phyloP scores from a whole-genome alignment of 2,113 vertebrate species.

The Hypocryptadius cinnamomeus region DNA sequence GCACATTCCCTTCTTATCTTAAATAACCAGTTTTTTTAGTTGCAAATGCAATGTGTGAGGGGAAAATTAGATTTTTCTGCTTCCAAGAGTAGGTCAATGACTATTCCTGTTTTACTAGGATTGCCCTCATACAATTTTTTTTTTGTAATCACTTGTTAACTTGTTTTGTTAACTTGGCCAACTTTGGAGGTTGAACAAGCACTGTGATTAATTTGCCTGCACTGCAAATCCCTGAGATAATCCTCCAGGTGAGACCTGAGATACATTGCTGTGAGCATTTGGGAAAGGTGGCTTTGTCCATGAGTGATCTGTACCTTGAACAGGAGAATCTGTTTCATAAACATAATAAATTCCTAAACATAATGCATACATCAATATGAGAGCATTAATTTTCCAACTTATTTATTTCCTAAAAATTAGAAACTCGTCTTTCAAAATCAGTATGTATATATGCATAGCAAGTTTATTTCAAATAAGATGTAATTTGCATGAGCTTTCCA shows the following conservation, averaged over 20 bases:
- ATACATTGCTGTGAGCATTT: background rate
- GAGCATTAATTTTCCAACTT: background rate
- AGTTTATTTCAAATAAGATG: background rate
- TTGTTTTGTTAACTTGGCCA: background rate
- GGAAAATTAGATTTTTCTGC: background rate
- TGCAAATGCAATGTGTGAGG: background rate
- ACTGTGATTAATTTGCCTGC: background rate
- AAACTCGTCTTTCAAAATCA: background rate
- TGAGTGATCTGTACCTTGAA: background rate
- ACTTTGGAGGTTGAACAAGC: background rate
- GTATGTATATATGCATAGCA: background rate
- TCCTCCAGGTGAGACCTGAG: background rate
- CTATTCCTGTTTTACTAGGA: background rate
- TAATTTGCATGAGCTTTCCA: constrained; percentile 50
- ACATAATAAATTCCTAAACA: background rate
- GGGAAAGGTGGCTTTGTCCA: background rate
- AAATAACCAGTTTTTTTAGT: background rate
- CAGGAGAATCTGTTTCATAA: background rate
- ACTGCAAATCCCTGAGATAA: background rate
- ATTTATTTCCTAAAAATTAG: background rate
- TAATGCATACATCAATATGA: background rate
- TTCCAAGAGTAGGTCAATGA: background rate
- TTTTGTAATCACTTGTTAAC: background rate
- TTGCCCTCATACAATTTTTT: background rate
- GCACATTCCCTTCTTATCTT: background rate